Conservation (phyloP, 2,113 vertebrate species). For the Alosa alosa region DNA sequence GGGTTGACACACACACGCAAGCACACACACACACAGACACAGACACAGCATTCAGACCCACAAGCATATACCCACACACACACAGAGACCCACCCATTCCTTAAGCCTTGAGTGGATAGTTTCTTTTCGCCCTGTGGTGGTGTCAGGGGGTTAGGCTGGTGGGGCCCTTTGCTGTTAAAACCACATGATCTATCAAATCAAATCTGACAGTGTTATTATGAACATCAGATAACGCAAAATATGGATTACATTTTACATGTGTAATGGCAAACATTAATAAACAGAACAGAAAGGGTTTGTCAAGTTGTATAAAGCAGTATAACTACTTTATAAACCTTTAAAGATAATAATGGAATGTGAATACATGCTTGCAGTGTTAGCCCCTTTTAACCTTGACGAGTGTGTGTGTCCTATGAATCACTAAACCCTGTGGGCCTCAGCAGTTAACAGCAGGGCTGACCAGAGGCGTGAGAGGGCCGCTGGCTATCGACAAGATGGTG, state of each 20-base stretch:
- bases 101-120: not conserved
- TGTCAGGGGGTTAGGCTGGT: not conserved
- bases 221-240: no score
- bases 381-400: not conserved
- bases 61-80: not conserved
- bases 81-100: not conserved
- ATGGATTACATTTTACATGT: not conserved
- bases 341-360: not conserved
- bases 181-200: not conserved
- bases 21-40: not conserved
- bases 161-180: not conserved
- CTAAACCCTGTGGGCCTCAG: not conserved
- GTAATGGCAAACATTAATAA: not conserved
- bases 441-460: not conserved
- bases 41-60: not conserved
- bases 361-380: not conserved
- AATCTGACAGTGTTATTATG: not conserved
- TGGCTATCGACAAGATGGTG: conserved; percentile 13
- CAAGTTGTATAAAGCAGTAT: not conserved
- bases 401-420: conserved; percentile 1
- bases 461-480: not conserved
- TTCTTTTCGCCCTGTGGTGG: not conserved
- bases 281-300: not conserved
- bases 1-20: not conserved
- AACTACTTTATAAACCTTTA: not conserved